These are phyloP conservation scores for Volucella inanis DNA, from an alignment of 2,888 invertebrate species.

Conservation along the genomic window DNA sequence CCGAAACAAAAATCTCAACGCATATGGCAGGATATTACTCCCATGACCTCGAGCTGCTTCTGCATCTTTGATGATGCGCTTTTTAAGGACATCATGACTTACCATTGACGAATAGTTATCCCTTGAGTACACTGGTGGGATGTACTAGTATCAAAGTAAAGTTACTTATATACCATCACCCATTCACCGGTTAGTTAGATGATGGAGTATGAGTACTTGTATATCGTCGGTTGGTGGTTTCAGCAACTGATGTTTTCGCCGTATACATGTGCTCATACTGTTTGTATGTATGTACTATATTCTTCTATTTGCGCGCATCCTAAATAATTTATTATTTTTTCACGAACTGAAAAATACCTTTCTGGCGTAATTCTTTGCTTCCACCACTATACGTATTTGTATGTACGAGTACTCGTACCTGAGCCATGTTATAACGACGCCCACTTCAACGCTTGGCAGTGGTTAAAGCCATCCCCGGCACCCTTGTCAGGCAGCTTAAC, in stretches of 20 bases:
- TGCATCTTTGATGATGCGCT: constrained; percentile 74
- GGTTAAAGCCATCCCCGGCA: constrained; percentile 8
- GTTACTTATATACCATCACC: constrained; percentile 45
- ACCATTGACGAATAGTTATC: constrained; percentile 3
- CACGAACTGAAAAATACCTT: constrained; percentile 57
- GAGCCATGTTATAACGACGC: neutral
- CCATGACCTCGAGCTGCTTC: constrained; percentile 58
- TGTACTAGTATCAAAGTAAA: constrained; percentile 30
- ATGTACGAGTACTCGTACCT: neutral
- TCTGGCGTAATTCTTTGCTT: constrained; percentile 56
- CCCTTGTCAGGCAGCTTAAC: constrained; percentile 57
- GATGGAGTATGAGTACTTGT: constrained; percentile 4
- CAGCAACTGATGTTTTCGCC: constrained; percentile 64
- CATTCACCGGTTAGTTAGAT: constrained; percentile 11
- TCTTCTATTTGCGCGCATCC: constrained; percentile 32
- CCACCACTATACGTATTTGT: neutral
- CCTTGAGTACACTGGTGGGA: neutral
- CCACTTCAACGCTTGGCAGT: neutral
- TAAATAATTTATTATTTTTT: constrained; percentile 69
- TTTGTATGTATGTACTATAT: constrained; percentile 2
- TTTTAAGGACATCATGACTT: constrained; percentile 60
- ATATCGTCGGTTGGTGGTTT: constrained; percentile 49
- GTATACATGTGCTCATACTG: no score
- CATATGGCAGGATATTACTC: constrained; percentile 67
- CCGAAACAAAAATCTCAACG: constrained; percentile 40